Percentiles rank a stretch among this genome's conserved stretches.
Conservation (phyloP, 2,113 vertebrate genomes). For the Centropus unirufus region DNA sequence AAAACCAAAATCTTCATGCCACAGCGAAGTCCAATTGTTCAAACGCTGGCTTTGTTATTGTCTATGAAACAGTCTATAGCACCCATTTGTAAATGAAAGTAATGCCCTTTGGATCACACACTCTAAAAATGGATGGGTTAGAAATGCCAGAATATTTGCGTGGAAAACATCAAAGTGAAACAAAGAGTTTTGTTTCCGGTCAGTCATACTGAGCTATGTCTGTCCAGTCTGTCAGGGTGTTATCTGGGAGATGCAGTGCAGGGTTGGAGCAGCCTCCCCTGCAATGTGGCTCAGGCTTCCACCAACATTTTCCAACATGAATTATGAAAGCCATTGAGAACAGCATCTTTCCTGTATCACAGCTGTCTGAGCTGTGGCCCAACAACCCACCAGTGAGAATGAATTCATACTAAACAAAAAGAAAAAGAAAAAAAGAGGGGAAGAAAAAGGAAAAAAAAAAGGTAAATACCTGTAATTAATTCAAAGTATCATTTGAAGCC, state of each 20-base stretch:
- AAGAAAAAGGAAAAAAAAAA: neutral
- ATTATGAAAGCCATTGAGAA: neutral
- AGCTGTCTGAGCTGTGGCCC: neutral
- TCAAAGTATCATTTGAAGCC: neutral
- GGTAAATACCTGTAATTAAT: neutral
- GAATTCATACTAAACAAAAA: neutral
- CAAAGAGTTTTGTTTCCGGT: neutral
- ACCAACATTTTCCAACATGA: neutral
- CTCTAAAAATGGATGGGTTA: neutral
- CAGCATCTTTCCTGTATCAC: neutral
- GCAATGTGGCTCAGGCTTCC: neutral
- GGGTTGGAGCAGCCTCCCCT: neutral
- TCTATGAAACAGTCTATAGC: neutral
- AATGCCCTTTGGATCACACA: neutral
- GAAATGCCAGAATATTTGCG: neutral
- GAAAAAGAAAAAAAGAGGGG: too few relatives aligned
- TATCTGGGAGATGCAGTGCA: neutral
- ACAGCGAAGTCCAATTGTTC: neutral
- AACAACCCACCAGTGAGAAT: neutral
- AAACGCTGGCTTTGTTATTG: neutral
- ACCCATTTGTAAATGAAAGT: neutral
- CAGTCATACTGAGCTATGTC: neutral
- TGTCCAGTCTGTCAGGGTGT: neutral
- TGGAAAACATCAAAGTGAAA: neutral
- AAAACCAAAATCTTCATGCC: neutral